Conservation (phyloP, 2,797 vertebrate genomes). For the Avahi laniger region DNA sequence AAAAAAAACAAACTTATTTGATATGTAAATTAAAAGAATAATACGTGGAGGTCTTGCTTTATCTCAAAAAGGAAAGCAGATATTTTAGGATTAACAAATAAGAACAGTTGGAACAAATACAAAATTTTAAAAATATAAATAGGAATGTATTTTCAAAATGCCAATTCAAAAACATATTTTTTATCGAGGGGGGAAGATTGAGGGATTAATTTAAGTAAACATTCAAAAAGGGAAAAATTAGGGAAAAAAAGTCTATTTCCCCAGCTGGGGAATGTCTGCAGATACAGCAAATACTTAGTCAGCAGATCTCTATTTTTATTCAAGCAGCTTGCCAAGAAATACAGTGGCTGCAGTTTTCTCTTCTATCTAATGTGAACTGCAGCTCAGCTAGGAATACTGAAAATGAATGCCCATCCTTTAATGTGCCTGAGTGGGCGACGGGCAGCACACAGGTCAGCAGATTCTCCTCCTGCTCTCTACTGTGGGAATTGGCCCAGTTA, state of each 20-base stretch:
- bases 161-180: conserved; percentile 39
- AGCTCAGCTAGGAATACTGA: conserved; percentile 65
- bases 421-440: conserved; percentile 60
- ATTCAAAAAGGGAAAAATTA: conserved; percentile 63
- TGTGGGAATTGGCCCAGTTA: conserved; percentile 74
- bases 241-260: conserved; percentile 45
- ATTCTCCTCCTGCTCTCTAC: conserved; percentile 48
- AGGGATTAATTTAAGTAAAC: conserved; percentile 72
- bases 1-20: not conserved
- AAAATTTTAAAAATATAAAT: conserved; percentile 34
- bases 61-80: conserved; percentile 38
- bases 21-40: not conserved
- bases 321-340: conserved; percentile 78
- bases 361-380: conserved; percentile 55
- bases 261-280: conserved; percentile 76
- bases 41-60: conserved; percentile 26
- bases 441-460: conserved; percentile 62
- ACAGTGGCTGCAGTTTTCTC: conserved; percentile 76
- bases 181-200: not conserved
- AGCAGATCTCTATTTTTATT: conserved; percentile 80
- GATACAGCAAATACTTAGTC: conserved; percentile 75
- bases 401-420: conserved; percentile 59
- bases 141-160: conserved; percentile 54
- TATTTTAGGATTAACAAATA: conserved; percentile 51
- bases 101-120: conserved; percentile 39